Evolutionary conservation across 2,113 vertebrate genomes (phyloP), one percentile per base, ranked within the genome.

Genomic region (Tenrec ecaudatus): DNA sequence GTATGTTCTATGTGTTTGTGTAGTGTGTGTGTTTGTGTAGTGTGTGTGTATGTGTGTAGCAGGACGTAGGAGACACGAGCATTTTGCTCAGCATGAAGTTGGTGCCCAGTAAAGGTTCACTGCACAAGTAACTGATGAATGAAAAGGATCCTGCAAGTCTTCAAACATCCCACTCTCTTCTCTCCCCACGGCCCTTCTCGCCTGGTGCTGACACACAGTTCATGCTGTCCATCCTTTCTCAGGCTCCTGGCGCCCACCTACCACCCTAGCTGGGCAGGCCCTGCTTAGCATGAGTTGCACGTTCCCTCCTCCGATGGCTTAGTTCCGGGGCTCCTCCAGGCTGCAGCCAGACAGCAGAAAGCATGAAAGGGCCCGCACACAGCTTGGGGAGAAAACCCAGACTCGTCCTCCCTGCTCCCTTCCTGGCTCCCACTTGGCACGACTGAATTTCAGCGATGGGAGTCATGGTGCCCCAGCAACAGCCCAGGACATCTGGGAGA

Each of bases 281-380:
- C 64, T n/a, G 3, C 1, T 62, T 33, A 62, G 62, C 19, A 8
- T 0, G 25, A 10, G 7, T 0, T 15, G 16, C 12, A 6, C 14
- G 27, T 58, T 40, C 5, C 91, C 31, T 87, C 27, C 40, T 62
- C 1, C 0, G 23, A 47, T 1, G 36, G 27, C n/a, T 90, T 83
- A 38, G 47, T 31, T 66, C 43, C 23, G 29, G 82, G 60, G 90
- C 25, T 82, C 33, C n/a, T 25, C 19, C 23, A 86, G 80, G 78
- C 57, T n/a, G 43, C 12, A 43, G 83, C 11, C 11, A 5, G 73
- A 12, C 17, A 9, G 22, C 60, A 86, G 71, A 43, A 86, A 62
- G 16, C 4, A 8, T 29, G 17, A 25, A 33, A 4, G 68, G 53
- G 60, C n/a, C 29, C 58, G 1, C 0, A 0, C 0, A 3, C 1